Percentiles rank a stretch among this genome's conserved stretches.
Evolutionary conservation across 2,888 invertebrate species (phyloP).

Genomic region (Tinea semifulvella): DNA sequence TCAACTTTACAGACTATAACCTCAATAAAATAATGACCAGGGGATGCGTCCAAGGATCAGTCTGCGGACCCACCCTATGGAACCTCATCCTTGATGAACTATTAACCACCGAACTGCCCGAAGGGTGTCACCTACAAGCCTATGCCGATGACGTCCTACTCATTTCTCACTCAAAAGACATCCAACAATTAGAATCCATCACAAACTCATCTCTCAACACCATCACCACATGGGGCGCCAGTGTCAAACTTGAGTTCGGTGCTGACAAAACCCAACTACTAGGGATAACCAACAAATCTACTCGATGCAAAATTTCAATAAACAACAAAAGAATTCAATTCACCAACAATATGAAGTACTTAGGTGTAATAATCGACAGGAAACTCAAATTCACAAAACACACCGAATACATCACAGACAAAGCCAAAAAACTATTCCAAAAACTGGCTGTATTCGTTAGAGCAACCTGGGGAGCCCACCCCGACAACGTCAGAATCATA

Average conservation of each 20-base stretch:
- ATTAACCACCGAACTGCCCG: not conserved
- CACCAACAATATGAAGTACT: constrained; percentile 12
- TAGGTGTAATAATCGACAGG: constrained; percentile 16
- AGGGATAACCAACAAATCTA: constrained; percentile 6
- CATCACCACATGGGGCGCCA: not conserved
- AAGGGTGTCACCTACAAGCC: constrained; percentile 6
- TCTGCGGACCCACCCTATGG: constrained; percentile 22
- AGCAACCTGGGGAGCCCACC: constrained; percentile 20
- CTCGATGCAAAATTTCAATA: not conserved
- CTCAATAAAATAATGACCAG: constrained; percentile 18
- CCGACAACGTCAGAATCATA: constrained; percentile 17
- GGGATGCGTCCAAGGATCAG: constrained; percentile 25
- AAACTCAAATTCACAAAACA: constrained; percentile 15
- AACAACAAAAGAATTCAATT: not conserved
- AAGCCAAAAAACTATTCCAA: constrained; percentile 15
- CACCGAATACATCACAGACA: constrained; percentile 5
- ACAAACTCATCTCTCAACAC: constrained; percentile 12
- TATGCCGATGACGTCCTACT: constrained; percentile 12
- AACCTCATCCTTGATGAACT: constrained; percentile 24
- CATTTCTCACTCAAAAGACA: constrained; percentile 4
- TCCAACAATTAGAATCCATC: constrained; percentile 9
- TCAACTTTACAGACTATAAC: constrained; percentile 16
- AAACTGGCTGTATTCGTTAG: constrained; percentile 15
- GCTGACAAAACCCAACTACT: not conserved
- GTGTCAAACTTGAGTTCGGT: constrained; percentile 3